Percentiles rank a stretch among this genome's conserved stretches.
These are phyloP conservation scores for Drosophila tsacasi DNA, from an alignment of 1,140 invertebrate species.

Conservation along the genomic window DNA sequence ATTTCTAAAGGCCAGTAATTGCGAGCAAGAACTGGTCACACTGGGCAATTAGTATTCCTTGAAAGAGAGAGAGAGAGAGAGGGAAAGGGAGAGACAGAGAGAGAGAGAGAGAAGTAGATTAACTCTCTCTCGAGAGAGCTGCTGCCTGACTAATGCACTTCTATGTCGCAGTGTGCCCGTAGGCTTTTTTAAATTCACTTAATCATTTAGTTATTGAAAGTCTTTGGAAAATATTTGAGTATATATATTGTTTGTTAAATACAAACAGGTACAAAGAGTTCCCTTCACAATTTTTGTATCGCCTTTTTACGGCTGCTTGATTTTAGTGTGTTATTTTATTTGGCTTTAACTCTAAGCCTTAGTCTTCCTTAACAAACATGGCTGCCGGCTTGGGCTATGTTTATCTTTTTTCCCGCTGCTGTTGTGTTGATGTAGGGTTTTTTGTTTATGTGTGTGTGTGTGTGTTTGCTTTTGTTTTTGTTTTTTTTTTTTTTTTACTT, in stretches of 20 bases:
- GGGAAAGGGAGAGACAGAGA: too few relatives aligned
- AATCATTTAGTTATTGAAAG: background rate
- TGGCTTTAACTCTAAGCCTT: slow-evolving; percentile 16
- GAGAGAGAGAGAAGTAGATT: too few relatives aligned
- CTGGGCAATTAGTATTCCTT: too few relatives aligned
- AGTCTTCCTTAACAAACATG: slow-evolving; percentile 17
- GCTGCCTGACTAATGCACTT: background rate
- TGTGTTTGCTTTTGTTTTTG: too few relatives aligned
- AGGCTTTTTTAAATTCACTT: background rate
- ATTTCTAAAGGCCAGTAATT: too few relatives aligned
- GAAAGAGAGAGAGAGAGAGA: too few relatives aligned
- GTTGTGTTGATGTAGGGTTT: slow-evolving; percentile 36
- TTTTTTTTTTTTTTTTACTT: slow-evolving; percentile 29
- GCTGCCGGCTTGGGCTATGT: slow-evolving; percentile 10
- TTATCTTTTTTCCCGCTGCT: slow-evolving; percentile 30
- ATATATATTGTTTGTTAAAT: background rate
- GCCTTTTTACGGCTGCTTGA: background rate
- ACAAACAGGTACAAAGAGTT: background rate
- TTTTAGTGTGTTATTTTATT: slow-evolving; percentile 31
- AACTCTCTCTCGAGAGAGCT: too few relatives aligned
- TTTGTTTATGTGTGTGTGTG: slow-evolving; percentile 15
- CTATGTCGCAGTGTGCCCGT: background rate
- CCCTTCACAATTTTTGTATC: background rate
- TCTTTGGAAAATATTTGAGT: background rate
- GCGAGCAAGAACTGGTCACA: background rate